Evolutionary conservation across 2,888 invertebrate genomes (phyloP), one percentile per base, ranked within the genome.

Genomic region (Belgica antarctica): DNA sequence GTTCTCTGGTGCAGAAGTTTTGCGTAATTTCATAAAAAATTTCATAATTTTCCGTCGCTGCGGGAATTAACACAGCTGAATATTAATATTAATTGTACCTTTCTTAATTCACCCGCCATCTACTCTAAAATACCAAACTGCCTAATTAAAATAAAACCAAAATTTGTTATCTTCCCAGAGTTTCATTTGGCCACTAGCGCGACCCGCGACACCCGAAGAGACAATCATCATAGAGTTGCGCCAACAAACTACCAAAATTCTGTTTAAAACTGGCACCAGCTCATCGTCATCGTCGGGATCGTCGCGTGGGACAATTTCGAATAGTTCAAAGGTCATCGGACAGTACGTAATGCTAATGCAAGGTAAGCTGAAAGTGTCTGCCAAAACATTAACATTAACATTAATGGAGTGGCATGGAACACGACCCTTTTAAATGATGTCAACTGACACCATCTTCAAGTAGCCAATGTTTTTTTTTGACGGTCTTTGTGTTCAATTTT

Each of bases 141-240:
- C 52, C 22, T 52, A 52, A 52, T 24, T 41, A 10, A 41, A 41
- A n/a, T 41, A 41, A 24, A 52, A 7, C 22, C 24, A 7, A 22
- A 52, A 52, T 22, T 3, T 7, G 12, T 52, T 24, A 15, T 73
- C 47, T 72, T 78, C 83, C 17, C 79, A 87, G 86, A 81, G 81
- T 62, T 87, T 87, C 77, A 86, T 87, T 74, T 89, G 88, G 89
- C 87, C 87, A 1, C 82, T 88, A 73, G 87, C 85, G 4, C 80
- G 87, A 71, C 82, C 86, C 1, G 82, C 88, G 63, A 85, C 85
- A 73, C 83, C 83, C 69, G 84, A 86, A 71, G 88, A 88, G 77
- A 80, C 82, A 47, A 79, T 88, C 65, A 81, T 83, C 73, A 82
- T 88, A 68, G 85, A 86, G 74, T 72, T 78, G 59, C 75, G 78